Evolutionary conservation across 1,140 invertebrate genomes (phyloP), one percentile per base, ranked within the genome.

Genomic region (Sogatella furcifera): DNA sequence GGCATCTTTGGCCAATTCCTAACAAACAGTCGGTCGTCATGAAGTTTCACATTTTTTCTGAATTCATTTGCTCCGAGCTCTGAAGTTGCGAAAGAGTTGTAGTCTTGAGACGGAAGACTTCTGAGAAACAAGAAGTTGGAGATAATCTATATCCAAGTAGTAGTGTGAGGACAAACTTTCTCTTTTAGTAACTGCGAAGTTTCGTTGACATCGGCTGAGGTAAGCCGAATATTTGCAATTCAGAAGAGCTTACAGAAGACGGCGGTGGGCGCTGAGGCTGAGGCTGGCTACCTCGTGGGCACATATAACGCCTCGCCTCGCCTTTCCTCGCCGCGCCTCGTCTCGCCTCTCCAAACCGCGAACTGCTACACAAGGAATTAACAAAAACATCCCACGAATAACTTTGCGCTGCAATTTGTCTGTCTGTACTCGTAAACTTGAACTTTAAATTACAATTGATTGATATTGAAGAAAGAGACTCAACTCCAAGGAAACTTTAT

Each of bases 181-280:
- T 49, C 46, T 49, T 49, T 49, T 49, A 49, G 46, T 22, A 6
- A 49, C 46, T 19, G 21, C 21, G 14, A 49, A 49, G 46, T 49
- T 49, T 49, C 15, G 46, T 49, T 49, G 46, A 49, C 46, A 49
- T 49, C 46, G 15, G 46, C 21, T 19, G 46, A 49, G 46, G 46
- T 17, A 49, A 49, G 46, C 46, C 21, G 46, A 49, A 49, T 49
- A 49, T 49, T 49, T 49, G 46, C 46, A 49, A 49, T 49, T 49
- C 46, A 49, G 46, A 49, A 49, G 46, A 49, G 46, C 46, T 49
- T 49, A 19, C 46, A 22, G 15, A 49, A 49, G 46, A 17, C 15
- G 15, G 15, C 17, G 46, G 46, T 38, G 34, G 34, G 34, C 34
- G n/a, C 11, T 3, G 9, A 38, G 34, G 9, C 9, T 10, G 34